Evolutionary conservation across 53 echinoderm and acorn worm species (phyloP), one percentile per base, ranked within the genome.

Genomic region (Holothuria leucospilota): DNA sequence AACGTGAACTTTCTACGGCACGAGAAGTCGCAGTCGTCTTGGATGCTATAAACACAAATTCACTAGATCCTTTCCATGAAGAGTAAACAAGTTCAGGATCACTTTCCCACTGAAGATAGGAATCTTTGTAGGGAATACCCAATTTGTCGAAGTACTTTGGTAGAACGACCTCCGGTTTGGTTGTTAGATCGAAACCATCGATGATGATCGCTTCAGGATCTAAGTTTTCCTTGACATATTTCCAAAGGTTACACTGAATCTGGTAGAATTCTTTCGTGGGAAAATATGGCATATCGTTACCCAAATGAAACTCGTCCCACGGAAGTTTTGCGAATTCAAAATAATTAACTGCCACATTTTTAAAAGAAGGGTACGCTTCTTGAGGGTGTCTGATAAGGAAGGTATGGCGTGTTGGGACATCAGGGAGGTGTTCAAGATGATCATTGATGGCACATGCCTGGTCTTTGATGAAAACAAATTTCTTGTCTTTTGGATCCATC

Each of bases 201-300:
- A 79, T 79, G 26, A 79, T 42, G 79, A 79, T 56, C 8, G 79
- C 53, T 30, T 79, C 40, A 16, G 79, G 79, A 20, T 79, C 79
- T 30, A 79, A n/a, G 13, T 79, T 79, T 58, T 59, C 16, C 29
- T 29, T 79, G 60, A 79, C 59, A 16, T 79, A 79, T 6, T 79
- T 79, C 26, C 18, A 28, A 9, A 58, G 23, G 10, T 59, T 13
- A 4, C 23, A 58, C 2, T 56, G 79, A 16, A 24, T 8, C 58
- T 79, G 30, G 60, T 79, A 59, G 14, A 79, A 34, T 18, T 79
- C 58, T 11, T 21, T 29, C 29, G 14, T 34, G 4, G 56, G 56
- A 6, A 79, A 28, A n/a, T 30, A 13, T 25, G 59, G 79, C 13
- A 4, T 10, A 56, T 56, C 60, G 2, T 58, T 34, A 20, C 51